A percentile compares a stretch with the other conserved stretches of the same genome.
phyloP scores from a whole-genome alignment of 1,140 invertebrate species.

The Euborellia annulipes region DNA sequence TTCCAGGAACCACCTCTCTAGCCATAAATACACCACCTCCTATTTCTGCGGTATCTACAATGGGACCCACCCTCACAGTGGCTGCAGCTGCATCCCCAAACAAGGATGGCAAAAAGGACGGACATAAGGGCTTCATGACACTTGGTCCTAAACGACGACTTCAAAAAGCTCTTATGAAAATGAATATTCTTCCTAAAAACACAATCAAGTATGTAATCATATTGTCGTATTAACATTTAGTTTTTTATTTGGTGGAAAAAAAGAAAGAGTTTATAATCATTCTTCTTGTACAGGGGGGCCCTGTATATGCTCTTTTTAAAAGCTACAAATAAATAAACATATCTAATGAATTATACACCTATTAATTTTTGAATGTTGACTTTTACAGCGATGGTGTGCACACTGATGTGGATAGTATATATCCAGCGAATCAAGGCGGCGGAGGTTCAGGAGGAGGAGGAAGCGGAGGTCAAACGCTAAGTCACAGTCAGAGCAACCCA shows the following conservation, averaged over 20 bases:
- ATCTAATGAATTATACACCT: no score
- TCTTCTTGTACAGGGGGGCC: no score
- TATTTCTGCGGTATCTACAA: constrained; percentile 15
- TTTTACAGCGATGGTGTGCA: constrained; percentile 39
- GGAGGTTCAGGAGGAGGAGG: no score
- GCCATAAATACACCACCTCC: constrained; percentile 25
- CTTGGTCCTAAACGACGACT: constrained; percentile 66
- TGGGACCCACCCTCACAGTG: not conserved
- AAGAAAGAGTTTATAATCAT: no score
- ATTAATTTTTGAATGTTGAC: no score
- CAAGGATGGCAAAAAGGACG: constrained; percentile 38
- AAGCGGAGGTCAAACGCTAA: constrained; percentile 28
- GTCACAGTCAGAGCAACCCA: constrained; percentile 81
- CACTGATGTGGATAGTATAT: constrained; percentile 35
- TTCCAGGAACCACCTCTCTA: constrained; percentile 22
- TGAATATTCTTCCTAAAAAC: constrained; percentile 80
- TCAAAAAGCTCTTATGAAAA: constrained; percentile 78
- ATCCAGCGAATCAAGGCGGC: no score
- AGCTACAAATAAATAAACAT: no score
- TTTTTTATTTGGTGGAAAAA: no score
- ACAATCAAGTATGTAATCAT: constrained; percentile 42
- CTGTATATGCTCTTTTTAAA: no score
- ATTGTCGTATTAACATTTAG: no score
- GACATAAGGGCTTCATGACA: constrained; percentile 72
- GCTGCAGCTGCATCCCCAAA: constrained; percentile 11